Evolutionary conservation across 2,888 invertebrate species (phyloP), one percentile per base, ranked within the genome.

Genomic region (Drosophila nr. medialis): DNA sequence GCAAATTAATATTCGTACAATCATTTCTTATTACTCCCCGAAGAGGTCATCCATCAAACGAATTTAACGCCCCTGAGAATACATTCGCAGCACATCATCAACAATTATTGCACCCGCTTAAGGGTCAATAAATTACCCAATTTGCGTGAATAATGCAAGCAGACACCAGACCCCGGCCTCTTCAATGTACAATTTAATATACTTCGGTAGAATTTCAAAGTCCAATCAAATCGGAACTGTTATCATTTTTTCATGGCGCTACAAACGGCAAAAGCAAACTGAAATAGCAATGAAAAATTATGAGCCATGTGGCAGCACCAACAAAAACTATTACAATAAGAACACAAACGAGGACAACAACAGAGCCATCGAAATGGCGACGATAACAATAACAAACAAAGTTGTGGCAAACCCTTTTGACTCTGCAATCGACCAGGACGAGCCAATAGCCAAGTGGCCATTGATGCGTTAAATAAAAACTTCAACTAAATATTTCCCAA

Each of bases 401-500:
- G 61, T 60, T 66, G 59, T 32, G 45, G 61, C 55, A 51, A 80
- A 72, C 75, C 84, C 49, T 45, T 71, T 67, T 67, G 65, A 61
- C 58, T 55, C 70, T 58, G 71, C 69, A 83, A 66, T 70, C 70
- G 65, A 80, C 60, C 76, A 78, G 66, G 70, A 76, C 70, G 56
- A 72, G 53, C 69, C 78, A 81, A 81, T 72, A 66, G 82, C 70
- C 78, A 83, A 86, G 75, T 83, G 87, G 79, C 75, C 71, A 83
- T 78, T 74, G 84, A 86, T 83, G 83, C 83, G 83, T 86, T 83
- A 83, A 86, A 86, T 84, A 83, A 84, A 84, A 82, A 83, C 77
- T 86, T 82, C 86, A 83, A 72, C 86, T 86, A 83, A 82, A 82
- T 83, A 83, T 83, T 83, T 70, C 68, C 29, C 67, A 68, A 70